Evolutionary conservation across 2,113 vertebrate genomes (phyloP), one percentile per base, ranked within the genome.

Genomic region (Cryptomyrus ogoouensis): DNA sequence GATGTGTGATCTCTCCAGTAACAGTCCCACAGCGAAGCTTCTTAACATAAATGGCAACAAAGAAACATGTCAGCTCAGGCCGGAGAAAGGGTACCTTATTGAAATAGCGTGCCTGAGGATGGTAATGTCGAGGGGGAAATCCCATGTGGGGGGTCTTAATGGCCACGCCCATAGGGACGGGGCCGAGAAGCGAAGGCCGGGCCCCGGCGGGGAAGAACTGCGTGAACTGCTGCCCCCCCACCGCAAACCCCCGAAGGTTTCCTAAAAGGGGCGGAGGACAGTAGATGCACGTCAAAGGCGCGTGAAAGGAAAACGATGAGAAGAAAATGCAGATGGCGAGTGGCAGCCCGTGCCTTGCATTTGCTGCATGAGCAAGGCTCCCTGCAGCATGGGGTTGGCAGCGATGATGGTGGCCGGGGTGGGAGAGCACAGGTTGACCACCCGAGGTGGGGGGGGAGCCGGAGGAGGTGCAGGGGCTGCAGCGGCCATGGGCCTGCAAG

Each of bases 181-280:
- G 97, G 0, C 98, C 98, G 24, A 99, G 96, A 84, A 99, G 96
- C 85, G 98, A 99, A 27, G 98, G 97, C 91, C 97, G 95, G 3
- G 97, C 94, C 35, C 97, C 97, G n/a, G 98, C 95, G 3, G 97
- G 92, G 77, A 98, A 99, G 94, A 98, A 99, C 94, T 98, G 98
- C 88, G 97, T 96, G 89, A 99, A 96, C 88, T 97, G 97, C 92
- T 98, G 97, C 0, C 97, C 96, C 0, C 95, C 95, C 96, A 99
- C 96, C 46, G 94, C 97, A 94, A 96, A 97, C 90, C 95, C 93
- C 42, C 97, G 96, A 93, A 99, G 95, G 93, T 96, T 97, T 88
- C 98, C 98, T 97, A 0, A 89, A 49, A 90, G 39, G 90, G 92
- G 89, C 13, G 74, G 85, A 53, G 88, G 3, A 88, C 5, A 46